Conservation (phyloP, 2,113 vertebrate species). For the Haemorhous mexicanus region DNA sequence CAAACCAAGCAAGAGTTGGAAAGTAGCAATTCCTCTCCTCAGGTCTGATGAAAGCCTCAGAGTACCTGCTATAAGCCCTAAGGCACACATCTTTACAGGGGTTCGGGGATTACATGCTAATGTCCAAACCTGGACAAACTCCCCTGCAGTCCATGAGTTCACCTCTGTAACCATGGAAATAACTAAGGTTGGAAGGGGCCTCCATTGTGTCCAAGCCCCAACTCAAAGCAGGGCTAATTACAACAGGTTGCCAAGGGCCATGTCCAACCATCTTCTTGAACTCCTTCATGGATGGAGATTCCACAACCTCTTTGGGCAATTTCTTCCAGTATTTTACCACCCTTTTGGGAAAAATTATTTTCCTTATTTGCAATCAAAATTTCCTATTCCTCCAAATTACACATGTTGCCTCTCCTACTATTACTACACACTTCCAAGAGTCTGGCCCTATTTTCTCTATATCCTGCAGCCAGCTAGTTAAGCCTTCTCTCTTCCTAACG, state of each 20-base stretch:
- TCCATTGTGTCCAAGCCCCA: accelerated
- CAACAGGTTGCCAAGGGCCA: background rate
- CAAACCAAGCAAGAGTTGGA: background rate
- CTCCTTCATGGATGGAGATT: background rate
- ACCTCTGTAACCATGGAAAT: background rate
- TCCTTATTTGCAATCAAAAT: background rate
- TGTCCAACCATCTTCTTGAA: background rate
- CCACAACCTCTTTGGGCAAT: background rate
- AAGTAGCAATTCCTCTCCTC: background rate
- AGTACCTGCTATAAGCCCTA: background rate
- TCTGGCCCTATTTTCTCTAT: background rate
- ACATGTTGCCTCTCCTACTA: background rate
- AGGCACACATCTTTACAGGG: background rate
- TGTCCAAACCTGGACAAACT: background rate
- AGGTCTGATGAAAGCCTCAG: background rate
- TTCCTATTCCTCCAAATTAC: background rate
- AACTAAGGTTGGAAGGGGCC: background rate
- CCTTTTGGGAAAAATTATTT: background rate
- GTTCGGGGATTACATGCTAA: background rate
- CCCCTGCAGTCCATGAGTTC: background rate
- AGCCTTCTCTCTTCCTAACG: background rate
- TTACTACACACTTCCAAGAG: background rate
- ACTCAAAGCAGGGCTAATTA: background rate
- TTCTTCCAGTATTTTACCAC: background rate
- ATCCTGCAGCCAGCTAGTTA: background rate